Evolutionary conservation across 2,113 vertebrate species (phyloP).

Genomic region (Hydrochoerus hydrochaeris): DNA sequence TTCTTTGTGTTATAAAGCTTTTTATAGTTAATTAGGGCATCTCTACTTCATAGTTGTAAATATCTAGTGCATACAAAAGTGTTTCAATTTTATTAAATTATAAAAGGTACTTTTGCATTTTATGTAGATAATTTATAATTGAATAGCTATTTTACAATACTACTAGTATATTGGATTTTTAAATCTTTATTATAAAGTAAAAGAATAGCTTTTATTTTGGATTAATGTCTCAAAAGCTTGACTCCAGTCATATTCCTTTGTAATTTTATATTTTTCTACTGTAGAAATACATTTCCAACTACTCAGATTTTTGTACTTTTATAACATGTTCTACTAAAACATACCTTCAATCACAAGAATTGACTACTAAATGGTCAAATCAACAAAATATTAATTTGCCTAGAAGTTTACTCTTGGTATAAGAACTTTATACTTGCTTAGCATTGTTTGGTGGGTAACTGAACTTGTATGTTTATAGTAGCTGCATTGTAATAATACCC

Average conservation of each 20-base stretch:
- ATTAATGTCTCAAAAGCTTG: background rate
- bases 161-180: background rate
- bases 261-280: conserved; percentile 49
- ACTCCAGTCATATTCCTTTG: background rate
- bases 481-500: background rate
- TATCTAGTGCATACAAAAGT: background rate
- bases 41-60: background rate
- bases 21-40: conserved; percentile 31
- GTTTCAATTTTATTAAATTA: conserved; percentile 53
- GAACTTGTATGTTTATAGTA: background rate
- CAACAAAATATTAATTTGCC: background rate
- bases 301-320: conserved; percentile 4
- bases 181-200: background rate
- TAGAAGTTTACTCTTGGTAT: background rate
- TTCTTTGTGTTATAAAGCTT: conserved; percentile 27
- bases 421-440: background rate
- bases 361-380: background rate
- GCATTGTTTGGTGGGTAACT: background rate
- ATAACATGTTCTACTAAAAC: conserved; percentile 26
- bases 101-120: conserved; percentile 16
- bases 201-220: conserved; percentile 41
- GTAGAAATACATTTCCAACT: conserved; percentile 14
- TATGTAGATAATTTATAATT: conserved; percentile 25
- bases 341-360: background rate
- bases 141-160: background rate